These are phyloP conservation scores for Podarcis lilfordi DNA, from an alignment of 2,797 vertebrate species.

Conservation along the genomic window DNA sequence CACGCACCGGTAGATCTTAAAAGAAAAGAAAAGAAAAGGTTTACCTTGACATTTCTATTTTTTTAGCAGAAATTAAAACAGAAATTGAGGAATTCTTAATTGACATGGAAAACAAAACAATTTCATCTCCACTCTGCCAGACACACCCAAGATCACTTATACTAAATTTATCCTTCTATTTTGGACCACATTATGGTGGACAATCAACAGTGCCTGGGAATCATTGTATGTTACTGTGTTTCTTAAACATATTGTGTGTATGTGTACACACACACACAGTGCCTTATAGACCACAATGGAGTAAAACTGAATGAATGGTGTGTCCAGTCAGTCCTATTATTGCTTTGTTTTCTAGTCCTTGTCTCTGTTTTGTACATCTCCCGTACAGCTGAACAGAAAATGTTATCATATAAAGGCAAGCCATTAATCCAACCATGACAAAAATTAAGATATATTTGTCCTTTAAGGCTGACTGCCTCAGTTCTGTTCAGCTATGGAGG, in stretches of 20 bases:
- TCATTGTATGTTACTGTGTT: slow-evolving; percentile 45
- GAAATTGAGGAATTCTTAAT: too few species aligned
- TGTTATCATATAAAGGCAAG: slow-evolving; percentile 70
- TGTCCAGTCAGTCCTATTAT: slow-evolving; percentile 56
- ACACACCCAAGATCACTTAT: slow-evolving; percentile 51
- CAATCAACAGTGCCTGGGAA: slow-evolving; percentile 42
- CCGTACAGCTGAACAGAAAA: slow-evolving; percentile 60
- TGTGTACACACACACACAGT: neutral
- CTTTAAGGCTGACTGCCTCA: slow-evolving; percentile 70
- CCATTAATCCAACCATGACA: slow-evolving; percentile 70
- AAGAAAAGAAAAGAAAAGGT: too few species aligned
- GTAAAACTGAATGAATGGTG: slow-evolving; percentile 49
- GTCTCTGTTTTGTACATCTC: slow-evolving; percentile 61
- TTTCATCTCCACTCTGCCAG: neutral
- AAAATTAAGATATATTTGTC: slow-evolving; percentile 75
- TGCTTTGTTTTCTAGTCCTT: slow-evolving; percentile 69
- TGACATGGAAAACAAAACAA: neutral
- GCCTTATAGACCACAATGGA: slow-evolving; percentile 53
- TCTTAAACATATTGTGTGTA: slow-evolving; percentile 38
- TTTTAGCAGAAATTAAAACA: too few species aligned
- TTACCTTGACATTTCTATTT: too few species aligned
- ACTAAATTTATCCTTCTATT: slow-evolving; percentile 52
- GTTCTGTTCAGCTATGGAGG: slow-evolving; percentile 68
- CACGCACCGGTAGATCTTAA: too few species aligned
- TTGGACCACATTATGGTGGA: slow-evolving; percentile 43